Evolutionary conservation across 2,797 vertebrate species (phyloP), one percentile per base, ranked within the genome.

Genomic region (Chaenodraco wilsoni): DNA sequence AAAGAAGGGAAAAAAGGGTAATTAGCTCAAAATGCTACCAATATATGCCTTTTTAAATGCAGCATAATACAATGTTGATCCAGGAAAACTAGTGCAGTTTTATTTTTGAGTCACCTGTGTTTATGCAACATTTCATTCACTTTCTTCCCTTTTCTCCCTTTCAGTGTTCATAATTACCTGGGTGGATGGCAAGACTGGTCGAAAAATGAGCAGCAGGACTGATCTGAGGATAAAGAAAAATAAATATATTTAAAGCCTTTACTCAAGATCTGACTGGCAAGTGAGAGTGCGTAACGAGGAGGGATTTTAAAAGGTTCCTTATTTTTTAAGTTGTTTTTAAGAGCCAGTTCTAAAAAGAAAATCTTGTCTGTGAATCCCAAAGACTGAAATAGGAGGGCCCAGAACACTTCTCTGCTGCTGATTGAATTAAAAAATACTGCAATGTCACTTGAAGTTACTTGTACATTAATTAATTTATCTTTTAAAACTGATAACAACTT

Each of bases 181-280:
- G 97, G 97, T 61, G 98, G 98, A 90, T 97, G 96, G 96, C 88
- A 96, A 12, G 97, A 97, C 56, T 99, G 98, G 98, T 74, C 83
- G 61, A 93, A 93, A 75, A 90, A 90, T 72, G 96, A 98, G 88
- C 74, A 87, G 9, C 57, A 81, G 2, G 82, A 81, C 0, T 90
- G 73, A 92, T 69, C 7, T n/a, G 65, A 51, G 15, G 51, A 66
- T 31, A 33, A 48, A 9, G 1, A 16, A 72, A 70, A n/a, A 19
- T 1, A 44, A 12, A 51, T 59, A 37, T 59, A 61, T 65, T 41
- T 19, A 17, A 56, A 59, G 27, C 7, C 46, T 3, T 65, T 4
- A 58, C 3, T 1, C 0, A 1, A 65, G 17, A 51, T 78, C 21
- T 48, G 19, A 58, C 19, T 64, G 17, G 11, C 50, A 19, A 37